Conservation (phyloP, 2,888 invertebrate species). For the Patella ulyssiponensis region DNA sequence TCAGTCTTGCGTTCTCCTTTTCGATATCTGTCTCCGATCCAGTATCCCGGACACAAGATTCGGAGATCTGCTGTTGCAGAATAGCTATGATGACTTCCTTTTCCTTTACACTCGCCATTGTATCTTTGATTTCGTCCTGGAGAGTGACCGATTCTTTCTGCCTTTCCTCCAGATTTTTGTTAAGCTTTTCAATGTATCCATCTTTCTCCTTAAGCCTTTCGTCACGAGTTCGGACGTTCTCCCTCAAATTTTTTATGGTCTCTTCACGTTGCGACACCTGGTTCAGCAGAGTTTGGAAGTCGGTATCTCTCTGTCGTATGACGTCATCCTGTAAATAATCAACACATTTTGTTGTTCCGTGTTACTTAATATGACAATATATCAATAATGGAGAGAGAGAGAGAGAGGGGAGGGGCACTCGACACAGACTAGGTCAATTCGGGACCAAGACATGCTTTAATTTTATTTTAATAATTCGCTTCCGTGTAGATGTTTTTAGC, state of each 20-base stretch:
- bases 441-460: too few relatives aligned
- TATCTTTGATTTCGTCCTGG: conserved; percentile 56
- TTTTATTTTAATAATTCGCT: too few relatives aligned
- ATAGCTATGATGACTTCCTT: conserved; percentile 51
- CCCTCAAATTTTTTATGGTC: conserved; percentile 55
- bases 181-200: conserved; percentile 58
- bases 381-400: too few relatives aligned
- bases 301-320: conserved; percentile 40
- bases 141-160: conserved; percentile 58
- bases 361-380: too few relatives aligned
- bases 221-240: conserved; percentile 58
- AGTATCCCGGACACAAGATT: conserved; percentile 32
- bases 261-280: conserved; percentile 60
- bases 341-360: too few relatives aligned
- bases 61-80: conserved; percentile 44
- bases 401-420: too few relatives aligned
- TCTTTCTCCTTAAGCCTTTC: conserved; percentile 68
- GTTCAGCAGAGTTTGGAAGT: conserved; percentile 54
- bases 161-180: conserved; percentile 53
- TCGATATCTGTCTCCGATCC: conserved; percentile 53
- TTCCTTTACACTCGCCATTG: conserved; percentile 50
- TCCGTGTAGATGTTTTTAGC: too few relatives aligned
- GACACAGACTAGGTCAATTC: too few relatives aligned
- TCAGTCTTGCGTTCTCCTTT: conserved; percentile 54
- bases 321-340: conserved; percentile 45